A percentile compares a stretch with the other conserved stretches of the same genome.
phyloP scores from a whole-genome alignment of 1,140 invertebrate species.

The Drosophila pallidifrons region DNA sequence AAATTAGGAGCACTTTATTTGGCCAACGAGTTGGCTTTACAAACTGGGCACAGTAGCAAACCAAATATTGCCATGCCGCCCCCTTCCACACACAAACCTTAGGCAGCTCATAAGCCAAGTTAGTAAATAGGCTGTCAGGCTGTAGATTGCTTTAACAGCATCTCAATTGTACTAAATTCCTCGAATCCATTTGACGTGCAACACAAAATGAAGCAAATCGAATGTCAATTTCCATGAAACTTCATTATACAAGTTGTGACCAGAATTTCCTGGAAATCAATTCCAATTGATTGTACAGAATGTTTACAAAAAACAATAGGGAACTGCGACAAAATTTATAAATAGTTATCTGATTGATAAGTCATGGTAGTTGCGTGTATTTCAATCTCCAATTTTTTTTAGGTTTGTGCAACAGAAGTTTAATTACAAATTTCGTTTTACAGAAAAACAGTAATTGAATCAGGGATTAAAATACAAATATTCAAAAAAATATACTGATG shows the following conservation, averaged over 20 bases:
- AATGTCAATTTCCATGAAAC: not conserved
- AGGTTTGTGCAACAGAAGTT: not conserved
- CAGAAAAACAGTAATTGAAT: too few relatives aligned
- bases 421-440: not conserved
- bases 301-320: too few relatives aligned
- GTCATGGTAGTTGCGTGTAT: too few relatives aligned
- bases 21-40: conserved; percentile 3
- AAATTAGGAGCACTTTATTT: conserved; percentile 47
- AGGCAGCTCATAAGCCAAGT: not conserved
- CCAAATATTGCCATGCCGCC: not conserved
- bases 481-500: too few relatives aligned
- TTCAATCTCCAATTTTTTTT: too few relatives aligned
- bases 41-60: not conserved
- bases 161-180: not conserved
- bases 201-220: not conserved
- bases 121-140: conserved; percentile 1
- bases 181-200: not conserved
- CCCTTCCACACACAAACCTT: too few relatives aligned
- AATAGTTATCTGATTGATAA: not conserved
- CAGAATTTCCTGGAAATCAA: not conserved
- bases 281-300: too few relatives aligned
- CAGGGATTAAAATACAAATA: too few relatives aligned
- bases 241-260: not conserved
- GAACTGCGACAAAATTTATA: not conserved
- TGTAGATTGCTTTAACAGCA: not conserved